A percentile compares a stretch with the other conserved stretches of the same genome.
These are phyloP conservation scores for Callithrix jacchus DNA, from an alignment of 2,113 vertebrate genomes.

Conservation along the genomic window DNA sequence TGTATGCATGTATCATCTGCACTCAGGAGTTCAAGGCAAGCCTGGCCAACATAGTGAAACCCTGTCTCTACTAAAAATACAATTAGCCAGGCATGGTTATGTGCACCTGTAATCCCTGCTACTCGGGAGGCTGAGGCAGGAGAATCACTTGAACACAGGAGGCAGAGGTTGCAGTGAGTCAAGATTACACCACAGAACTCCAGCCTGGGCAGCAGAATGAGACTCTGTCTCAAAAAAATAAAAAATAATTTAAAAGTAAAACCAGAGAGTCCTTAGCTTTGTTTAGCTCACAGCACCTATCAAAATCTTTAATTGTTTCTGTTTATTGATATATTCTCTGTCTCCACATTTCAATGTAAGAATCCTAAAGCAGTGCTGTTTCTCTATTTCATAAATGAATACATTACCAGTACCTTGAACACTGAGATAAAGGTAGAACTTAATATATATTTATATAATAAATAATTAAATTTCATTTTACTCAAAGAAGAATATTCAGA, in stretches of 20 bases:
- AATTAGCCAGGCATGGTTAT: no score
- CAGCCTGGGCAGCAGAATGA: no score
- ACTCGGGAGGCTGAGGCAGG: no score
- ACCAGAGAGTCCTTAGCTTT: fast-evolving
- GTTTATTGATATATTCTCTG: neutral
- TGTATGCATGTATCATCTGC: no score
- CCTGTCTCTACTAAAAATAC: no score
- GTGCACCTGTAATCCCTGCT: no score
- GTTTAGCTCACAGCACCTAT: neutral
- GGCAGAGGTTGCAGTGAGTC: no score
- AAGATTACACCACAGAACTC: no score
- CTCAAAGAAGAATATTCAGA: neutral
- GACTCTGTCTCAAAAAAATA: no score
- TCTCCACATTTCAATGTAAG: neutral
- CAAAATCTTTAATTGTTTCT: neutral
- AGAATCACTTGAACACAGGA: no score
- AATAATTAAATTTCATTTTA: neutral
- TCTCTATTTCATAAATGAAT: neutral
- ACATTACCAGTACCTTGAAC: neutral
- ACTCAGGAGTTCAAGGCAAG: no score
- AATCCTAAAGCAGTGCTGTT: neutral
- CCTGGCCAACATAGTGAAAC: no score
- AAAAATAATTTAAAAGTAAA: neutral
- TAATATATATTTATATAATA: neutral
- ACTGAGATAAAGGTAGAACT: neutral